Evolutionary conservation across 2,113 vertebrate genomes (phyloP), one percentile per base, ranked within the genome.

Genomic region (Leiothrix lutea): DNA sequence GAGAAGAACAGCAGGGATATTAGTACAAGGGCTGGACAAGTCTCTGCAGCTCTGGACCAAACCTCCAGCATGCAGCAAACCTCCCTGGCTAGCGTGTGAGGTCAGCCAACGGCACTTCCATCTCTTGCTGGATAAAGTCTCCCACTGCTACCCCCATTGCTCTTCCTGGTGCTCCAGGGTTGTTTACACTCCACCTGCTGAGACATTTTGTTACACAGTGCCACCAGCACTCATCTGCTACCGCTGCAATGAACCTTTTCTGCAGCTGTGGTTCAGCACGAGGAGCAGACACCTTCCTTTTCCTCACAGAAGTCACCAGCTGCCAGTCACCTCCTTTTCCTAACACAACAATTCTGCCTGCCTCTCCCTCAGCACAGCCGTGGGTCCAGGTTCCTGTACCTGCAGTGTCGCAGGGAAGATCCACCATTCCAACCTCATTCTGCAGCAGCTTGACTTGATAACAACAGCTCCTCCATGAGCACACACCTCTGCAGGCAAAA

Each of bases 91-190:
- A 50, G 33, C 7, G 13, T 35, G 4, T 23, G 12, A 75, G 24
- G 9, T 62, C 13, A 72, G 42, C 6, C 26, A 1, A 57, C 1
- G 3, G 26, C 3, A 7, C 3, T 25, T 47, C 25, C 38, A 22
- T 5, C 23, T 60, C 10, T 20, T 64, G 6, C 22, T 48, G 36
- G 25, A 82, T 22, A 51, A 75, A 56, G 19, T 48, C 17, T 64
- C 22, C 25, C 14, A 25, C 20, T 78, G 8, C 15, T 33, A 23
- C 4, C 8, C 17, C 16, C 6, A 66, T 5, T 54, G 23, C 8
- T 74, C 45, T 6, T 51, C n/a, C 51, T 38, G 24, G 17, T 29
- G 23, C 18, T 45, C n/a, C 4, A 1, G 8, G 9, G 11, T 25
- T 5, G 14, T 48, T 74, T 65, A 53, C 33, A 70, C 19, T 70